phyloP scores from a whole-genome alignment of 2,888 invertebrate genomes.

The Amphipoea lucens region DNA sequence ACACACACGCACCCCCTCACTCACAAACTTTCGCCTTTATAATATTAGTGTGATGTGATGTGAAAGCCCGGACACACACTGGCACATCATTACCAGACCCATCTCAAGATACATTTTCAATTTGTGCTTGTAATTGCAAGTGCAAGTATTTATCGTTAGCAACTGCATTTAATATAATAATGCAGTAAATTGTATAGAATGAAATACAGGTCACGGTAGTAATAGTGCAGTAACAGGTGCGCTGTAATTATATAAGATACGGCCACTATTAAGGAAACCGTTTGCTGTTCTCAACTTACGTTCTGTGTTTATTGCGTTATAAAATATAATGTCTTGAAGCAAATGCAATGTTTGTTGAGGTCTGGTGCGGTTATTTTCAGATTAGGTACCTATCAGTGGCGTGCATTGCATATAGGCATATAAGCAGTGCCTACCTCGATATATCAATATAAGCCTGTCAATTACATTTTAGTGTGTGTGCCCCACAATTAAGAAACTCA shows the following conservation, averaged over 20 bases:
- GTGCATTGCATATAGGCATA: too few relatives aligned
- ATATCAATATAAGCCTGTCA: too few relatives aligned
- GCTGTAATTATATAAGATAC: slow-evolving; percentile 12
- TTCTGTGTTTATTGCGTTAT: neutral
- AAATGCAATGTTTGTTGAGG: neutral
- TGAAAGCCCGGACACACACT: neutral
- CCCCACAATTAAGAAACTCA: too few relatives aligned
- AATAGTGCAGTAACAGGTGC: slow-evolving; percentile 19
- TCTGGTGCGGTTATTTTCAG: neutral
- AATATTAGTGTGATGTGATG: too few relatives aligned
- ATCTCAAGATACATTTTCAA: neutral
- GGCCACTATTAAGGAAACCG: slow-evolving; percentile 24
- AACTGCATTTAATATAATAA: slow-evolving; percentile 5
- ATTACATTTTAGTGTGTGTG: too few relatives aligned
- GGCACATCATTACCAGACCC: neutral
- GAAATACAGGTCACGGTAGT: slow-evolving; percentile 6
- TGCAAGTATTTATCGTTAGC: neutral
- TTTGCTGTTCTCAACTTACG: slow-evolving; percentile 7
- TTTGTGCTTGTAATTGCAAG: neutral
- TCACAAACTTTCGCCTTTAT: too few relatives aligned
- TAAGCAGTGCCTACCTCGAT: too few relatives aligned
- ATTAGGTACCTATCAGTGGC: too few relatives aligned
- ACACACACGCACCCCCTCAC: too few relatives aligned
- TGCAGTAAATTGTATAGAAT: neutral
- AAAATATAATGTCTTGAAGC: neutral